Base-by-base conservation (phyloP, 2,113 vertebrate genomes). In the Pontoporia blainvillei region DNA sequence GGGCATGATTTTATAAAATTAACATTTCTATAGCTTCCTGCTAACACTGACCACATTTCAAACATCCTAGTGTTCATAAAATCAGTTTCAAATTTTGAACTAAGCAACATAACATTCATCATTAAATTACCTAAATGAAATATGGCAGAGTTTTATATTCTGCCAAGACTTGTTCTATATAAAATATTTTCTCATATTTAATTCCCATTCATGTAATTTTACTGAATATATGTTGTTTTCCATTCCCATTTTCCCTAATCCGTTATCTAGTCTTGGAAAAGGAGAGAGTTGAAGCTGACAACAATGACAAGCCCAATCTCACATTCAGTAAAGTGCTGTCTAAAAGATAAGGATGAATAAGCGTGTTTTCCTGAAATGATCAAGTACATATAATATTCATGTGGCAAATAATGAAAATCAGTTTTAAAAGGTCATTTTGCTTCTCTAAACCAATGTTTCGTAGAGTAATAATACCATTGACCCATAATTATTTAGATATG, bases 61-160 rank as follows among this genome's bases (percentile, higher is more conserved):
- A 95, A 95, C 10, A 78, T 61, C 78, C 17, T 31, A 44, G 15
- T 91, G 17, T 10, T 44, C 72, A 6, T 21, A 66, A 97, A 66
- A 64, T 94, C 36, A 76, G 20, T 72, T 87, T 94, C 23, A 52
- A 87, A 96, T 75, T 90, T 83, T 88, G 84, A 62, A 72, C 4
- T 78, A 49, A 49, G 39, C 72, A 79, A 5, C 6, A n/a, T 83
- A 91, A 85, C 54, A 11, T 39, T 95, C 39, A 91, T 54, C 0
- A 84, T 82, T 90, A 83, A 69, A 86, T 94, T n/a, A 93, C 86
- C 64, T 75, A 57, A 96, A 86, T 93, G 41, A 91, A 94, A 93
- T 71, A 41, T 72, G 29, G 8, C 31, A 90, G 29, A 20, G 27
- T 64, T 93, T 91, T 90, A 84, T 90, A 86, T 86, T 81, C 54